These are phyloP conservation scores for Agrotis puta DNA, from an alignment of 2,888 invertebrate species.

Conservation along the genomic window DNA sequence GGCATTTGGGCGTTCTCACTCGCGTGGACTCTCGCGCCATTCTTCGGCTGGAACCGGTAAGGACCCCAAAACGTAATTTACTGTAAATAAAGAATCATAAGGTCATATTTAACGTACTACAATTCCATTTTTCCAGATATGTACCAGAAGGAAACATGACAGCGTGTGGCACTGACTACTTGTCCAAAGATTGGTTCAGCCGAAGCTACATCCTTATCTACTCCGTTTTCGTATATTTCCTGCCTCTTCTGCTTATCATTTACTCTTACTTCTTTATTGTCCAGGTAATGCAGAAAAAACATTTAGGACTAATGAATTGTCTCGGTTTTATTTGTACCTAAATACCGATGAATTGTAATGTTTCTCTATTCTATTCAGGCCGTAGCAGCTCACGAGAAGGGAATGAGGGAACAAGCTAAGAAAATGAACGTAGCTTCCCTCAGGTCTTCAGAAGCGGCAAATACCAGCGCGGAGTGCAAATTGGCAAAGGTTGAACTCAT, in stretches of 20 bases:
- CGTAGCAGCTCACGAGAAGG: conserved; percentile 95
- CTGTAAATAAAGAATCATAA: background rate
- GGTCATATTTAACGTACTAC: background rate
- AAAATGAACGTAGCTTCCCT: conserved; percentile 98
- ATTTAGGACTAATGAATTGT: background rate
- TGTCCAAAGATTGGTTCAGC: conserved; percentile 94
- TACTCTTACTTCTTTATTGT: conserved; percentile 97
- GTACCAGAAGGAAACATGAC: conserved; percentile 98
- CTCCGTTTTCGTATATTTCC: conserved; percentile 94
- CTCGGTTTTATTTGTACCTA: background rate
- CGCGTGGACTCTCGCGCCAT: conserved; percentile 95
- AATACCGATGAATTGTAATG: background rate
- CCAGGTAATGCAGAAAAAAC: conserved; percentile 87
- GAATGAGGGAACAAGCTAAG: conserved; percentile 97
- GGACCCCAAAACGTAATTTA: background rate
- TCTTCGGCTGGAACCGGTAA: conserved; percentile 96
- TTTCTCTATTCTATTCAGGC: conserved; percentile 86
- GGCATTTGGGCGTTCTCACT: conserved; percentile 95
- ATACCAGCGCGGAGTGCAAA: conserved; percentile 96
- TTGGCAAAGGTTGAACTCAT: conserved; percentile 92
- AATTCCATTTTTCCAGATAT: conserved; percentile 88
- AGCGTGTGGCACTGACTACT: conserved; percentile 97
- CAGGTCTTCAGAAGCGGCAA: conserved; percentile 94
- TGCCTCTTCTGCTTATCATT: conserved; percentile 95
- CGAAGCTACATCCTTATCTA: conserved; percentile 95